These are phyloP conservation scores for Drosophila oshimai DNA, from an alignment of 1,140 invertebrate species.

Conservation along the genomic window DNA sequence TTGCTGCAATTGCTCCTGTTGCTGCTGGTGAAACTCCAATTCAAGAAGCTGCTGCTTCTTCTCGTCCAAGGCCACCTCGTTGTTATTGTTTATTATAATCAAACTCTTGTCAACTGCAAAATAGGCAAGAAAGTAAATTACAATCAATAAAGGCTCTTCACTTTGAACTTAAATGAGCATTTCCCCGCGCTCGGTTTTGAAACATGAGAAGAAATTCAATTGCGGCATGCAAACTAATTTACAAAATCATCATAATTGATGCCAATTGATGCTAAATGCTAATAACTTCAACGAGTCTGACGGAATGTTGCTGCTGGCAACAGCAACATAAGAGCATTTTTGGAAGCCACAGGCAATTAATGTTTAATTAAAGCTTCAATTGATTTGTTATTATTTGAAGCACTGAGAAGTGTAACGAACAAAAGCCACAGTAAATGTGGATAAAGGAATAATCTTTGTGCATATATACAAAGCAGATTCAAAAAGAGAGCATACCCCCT, in stretches of 20 bases:
- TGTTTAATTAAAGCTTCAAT: constrained; percentile 1
- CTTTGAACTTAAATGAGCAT: constrained; percentile 2
- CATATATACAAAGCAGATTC: neutral
- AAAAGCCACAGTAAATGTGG: neutral
- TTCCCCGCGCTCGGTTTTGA: neutral
- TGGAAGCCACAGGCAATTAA: constrained; percentile 12
- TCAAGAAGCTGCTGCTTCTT: constrained; percentile 33
- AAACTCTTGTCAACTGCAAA: constrained; percentile 62
- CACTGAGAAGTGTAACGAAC: neutral
- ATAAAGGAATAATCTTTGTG: neutral
- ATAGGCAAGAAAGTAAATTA: constrained; percentile 1
- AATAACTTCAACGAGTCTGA: constrained; percentile 21
- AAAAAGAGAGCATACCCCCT: constrained; percentile 1
- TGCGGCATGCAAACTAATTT: constrained; percentile 66
- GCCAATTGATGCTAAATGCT: constrained; percentile 72
- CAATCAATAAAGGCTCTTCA: constrained; percentile 16
- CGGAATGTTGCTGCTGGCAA: neutral
- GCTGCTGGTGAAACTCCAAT: constrained; percentile 31
- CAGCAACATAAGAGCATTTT: neutral
- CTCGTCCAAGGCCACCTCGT: constrained; percentile 56
- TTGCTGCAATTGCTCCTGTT: constrained; percentile 34
- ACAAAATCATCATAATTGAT: constrained; percentile 67
- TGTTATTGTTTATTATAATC: constrained; percentile 51
- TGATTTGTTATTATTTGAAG: constrained; percentile 6
- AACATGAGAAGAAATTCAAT: constrained; percentile 28